phyloP scores from a whole-genome alignment of 2,888 invertebrate genomes.

The Amblyteles armatorius region DNA sequence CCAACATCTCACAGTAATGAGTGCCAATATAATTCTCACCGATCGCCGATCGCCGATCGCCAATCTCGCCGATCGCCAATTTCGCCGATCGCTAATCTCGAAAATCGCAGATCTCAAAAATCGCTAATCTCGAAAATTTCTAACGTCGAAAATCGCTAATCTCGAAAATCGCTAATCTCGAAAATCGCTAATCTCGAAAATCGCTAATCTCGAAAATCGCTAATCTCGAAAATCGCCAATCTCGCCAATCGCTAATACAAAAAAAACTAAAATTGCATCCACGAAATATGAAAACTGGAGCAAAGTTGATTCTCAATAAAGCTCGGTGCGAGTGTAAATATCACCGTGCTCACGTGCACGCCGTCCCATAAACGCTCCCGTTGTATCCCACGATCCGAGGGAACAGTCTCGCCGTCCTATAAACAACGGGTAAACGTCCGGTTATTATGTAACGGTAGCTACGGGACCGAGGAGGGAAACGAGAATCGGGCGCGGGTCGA shows the following conservation, averaged over 20 bases:
- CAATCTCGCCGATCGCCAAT: no score
- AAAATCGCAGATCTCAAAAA: no score
- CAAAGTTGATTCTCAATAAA: not conserved
- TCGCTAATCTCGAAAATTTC: no score
- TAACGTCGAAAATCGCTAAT: no score
- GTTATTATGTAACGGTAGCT: slow-evolving; percentile 73
- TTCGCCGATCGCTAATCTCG: no score
- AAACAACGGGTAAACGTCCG: slow-evolving; percentile 77
- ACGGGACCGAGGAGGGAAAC: slow-evolving; percentile 46
- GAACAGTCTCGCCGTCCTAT: slow-evolving; percentile 63
- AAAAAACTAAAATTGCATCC: not conserved
- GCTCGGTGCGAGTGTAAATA: not conserved
- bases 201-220: no score
- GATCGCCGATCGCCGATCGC: not conserved
- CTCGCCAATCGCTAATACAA: not conserved
- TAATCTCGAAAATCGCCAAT: no score
- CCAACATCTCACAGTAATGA: not conserved
- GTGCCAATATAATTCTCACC: no score
- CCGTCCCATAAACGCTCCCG: slow-evolving; percentile 40
- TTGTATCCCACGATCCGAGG: slow-evolving; percentile 27
- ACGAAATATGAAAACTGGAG: not conserved
- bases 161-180: no score
- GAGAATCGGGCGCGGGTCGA: slow-evolving; percentile 9
- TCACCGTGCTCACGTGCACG: slow-evolving; percentile 38
- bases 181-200: no score